Conservation (phyloP, 1,140 invertebrate genomes). For the Drosophila burlai region DNA sequence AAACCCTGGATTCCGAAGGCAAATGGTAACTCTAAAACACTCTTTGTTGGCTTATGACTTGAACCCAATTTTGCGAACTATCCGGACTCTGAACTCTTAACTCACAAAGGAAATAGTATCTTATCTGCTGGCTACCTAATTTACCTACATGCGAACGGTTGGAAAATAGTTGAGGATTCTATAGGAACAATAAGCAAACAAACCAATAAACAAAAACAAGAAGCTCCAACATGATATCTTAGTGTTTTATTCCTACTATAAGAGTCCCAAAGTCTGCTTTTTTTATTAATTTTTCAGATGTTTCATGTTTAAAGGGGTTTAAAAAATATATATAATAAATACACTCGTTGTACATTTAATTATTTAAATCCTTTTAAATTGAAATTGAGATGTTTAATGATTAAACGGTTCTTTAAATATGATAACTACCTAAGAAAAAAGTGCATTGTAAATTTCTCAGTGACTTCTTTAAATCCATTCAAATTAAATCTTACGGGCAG, state of each 20-base stretch:
- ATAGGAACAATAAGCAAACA: neutral
- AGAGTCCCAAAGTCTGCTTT: too few relatives aligned
- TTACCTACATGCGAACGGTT: neutral
- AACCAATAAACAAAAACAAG: conserved; percentile 5
- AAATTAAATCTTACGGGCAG: conserved; percentile 10
- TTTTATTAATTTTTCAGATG: too few relatives aligned
- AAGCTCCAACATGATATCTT: neutral
- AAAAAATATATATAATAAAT: neutral
- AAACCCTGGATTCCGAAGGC: neutral
- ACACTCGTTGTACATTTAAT: neutral
- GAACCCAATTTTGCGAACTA: neutral
- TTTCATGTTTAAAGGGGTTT: too few relatives aligned
- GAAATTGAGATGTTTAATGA: too few relatives aligned
- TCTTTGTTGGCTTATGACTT: neutral
- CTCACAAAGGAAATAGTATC: neutral
- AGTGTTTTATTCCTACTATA: neutral
- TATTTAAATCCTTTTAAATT: neutral
- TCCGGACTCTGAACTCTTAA: neutral
- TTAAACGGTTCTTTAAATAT: too few relatives aligned
- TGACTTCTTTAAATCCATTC: neutral
- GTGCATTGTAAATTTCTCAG: neutral
- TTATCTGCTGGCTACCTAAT: neutral
- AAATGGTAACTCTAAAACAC: neutral
- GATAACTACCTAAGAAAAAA: too few relatives aligned
- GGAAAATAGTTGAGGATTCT: neutral